A percentile compares a stretch with the other conserved stretches of the same genome.
Conservation (phyloP, 2,113 vertebrate genomes). For the Mastomys coucha region DNA sequence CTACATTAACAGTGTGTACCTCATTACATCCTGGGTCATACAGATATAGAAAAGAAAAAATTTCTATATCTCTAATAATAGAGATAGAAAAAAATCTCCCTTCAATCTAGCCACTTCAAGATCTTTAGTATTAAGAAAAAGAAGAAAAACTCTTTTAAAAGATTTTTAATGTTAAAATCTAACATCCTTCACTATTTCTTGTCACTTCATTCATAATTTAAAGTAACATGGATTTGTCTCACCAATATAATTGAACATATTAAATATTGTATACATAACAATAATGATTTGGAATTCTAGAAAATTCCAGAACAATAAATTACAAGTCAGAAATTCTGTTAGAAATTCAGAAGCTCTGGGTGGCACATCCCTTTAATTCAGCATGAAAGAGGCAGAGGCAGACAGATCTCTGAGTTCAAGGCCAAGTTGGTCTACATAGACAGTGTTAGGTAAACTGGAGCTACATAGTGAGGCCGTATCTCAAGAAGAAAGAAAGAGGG, state of each 20-base stretch:
- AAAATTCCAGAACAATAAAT: conserved; percentile 29
- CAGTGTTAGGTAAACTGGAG: background rate
- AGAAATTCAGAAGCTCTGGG: background rate
- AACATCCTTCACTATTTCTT: background rate
- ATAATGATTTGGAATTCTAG: conserved; percentile 23
- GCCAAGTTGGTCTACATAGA: background rate
- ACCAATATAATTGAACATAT: background rate
- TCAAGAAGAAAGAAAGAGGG: background rate
- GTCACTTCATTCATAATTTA: background rate
- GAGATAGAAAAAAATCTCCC: background rate
- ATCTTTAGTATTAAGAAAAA: background rate
- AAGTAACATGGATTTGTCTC: background rate
- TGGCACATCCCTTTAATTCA: background rate
- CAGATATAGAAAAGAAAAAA: background rate
- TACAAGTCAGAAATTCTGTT: conserved; percentile 16
- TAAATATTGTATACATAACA: background rate
- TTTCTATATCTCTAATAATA: background rate
- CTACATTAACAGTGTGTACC: background rate
- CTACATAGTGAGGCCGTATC: background rate
- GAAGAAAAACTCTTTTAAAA: background rate
- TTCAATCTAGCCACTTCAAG: background rate
- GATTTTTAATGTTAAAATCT: conserved; percentile 20
- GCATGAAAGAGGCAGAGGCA: background rate
- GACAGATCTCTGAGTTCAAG: background rate
- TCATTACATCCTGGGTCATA: background rate